Base-by-base conservation (phyloP, 1,140 invertebrate species). In the Aphaenogaster rudis region DNA sequence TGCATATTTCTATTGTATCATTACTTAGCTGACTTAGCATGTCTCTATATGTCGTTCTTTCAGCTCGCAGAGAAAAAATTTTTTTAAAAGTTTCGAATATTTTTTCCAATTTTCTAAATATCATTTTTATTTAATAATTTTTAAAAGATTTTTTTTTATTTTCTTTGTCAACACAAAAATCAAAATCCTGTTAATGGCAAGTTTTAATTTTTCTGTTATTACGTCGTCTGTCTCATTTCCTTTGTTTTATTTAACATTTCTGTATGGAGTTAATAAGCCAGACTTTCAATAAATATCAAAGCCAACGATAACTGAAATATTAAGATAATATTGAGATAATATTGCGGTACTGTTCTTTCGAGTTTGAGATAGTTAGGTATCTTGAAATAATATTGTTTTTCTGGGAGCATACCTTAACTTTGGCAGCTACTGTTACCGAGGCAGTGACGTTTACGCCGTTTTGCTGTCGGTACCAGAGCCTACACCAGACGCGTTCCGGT, bases 401-500 rank as follows among this genome's bases (percentile, higher is more conserved):
- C 8, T 54, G 6, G 15, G 63, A 42, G 88, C 92, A 93, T 93
- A 98, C 97, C 96, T 98, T 98, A 64, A 98, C 97, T 95, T 97
- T 97, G 28, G 97, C 97, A 87, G 97, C 96, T 17, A 98, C 96
- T 3, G 97, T 97, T 79, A 97, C 95, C 5, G 97, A 98, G 17
- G 89, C 82, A 50, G 94, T 95, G 13, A 90, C 72, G 67, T 95
- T 95, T 6, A 88, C 90, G 50, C 93, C 88, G 77, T 91, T 91
- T 91, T 92, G 91, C 28, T 86, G 95, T 52, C 94, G 94, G 91
- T 98, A 98, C 97, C 98, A 98, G 64, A 98, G 96, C n/a, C 98
- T 96, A 92, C 98, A 99, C 96, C 97, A 97, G 3, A 99, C 98
- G n/a, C 96, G 96, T 89, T 98, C 98, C 0, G 97, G 97, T 15